Percentiles rank a stretch among this genome's conserved stretches.
Evolutionary conservation across 1,140 invertebrate species (phyloP).

Genomic region (Lucilia cuprina): DNA sequence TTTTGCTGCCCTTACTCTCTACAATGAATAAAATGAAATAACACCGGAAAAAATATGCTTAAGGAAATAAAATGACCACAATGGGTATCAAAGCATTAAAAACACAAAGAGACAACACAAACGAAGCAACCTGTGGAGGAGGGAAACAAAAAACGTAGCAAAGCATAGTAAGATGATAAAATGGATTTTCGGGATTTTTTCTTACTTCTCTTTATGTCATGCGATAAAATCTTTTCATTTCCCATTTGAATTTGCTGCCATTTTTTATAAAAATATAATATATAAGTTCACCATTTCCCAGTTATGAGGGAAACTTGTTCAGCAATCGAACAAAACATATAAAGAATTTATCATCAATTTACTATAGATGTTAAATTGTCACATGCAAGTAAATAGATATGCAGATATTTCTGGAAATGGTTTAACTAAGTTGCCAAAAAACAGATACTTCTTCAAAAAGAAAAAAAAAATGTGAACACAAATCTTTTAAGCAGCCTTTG

Average conservation of each 20-base stretch:
- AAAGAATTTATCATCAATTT: too few species aligned
- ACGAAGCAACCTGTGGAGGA: neutral
- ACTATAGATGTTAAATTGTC: too few species aligned
- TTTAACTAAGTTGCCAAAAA: neutral
- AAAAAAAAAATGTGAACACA: neutral
- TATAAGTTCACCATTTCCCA: neutral
- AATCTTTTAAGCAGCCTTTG: neutral
- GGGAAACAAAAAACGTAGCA: neutral
- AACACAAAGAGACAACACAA: neutral
- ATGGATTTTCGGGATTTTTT: neutral
- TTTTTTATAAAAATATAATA: neutral
- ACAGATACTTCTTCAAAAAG: neutral
- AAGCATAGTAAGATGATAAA: conserved; percentile 28
- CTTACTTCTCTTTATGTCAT: neutral
- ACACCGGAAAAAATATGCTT: neutral
- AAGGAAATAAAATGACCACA: conserved; percentile 27
- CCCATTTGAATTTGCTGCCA: conserved; percentile 11
- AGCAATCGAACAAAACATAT: too few species aligned
- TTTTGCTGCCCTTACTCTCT: neutral
- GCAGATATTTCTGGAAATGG: too few species aligned
- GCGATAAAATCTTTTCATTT: conserved; percentile 15
- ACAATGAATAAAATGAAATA: neutral
- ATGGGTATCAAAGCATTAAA: neutral
- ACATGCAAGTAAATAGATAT: too few species aligned
- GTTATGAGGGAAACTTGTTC: neutral